phyloP scores from a whole-genome alignment of 2,797 vertebrate species.

The Prionace glauca region DNA sequence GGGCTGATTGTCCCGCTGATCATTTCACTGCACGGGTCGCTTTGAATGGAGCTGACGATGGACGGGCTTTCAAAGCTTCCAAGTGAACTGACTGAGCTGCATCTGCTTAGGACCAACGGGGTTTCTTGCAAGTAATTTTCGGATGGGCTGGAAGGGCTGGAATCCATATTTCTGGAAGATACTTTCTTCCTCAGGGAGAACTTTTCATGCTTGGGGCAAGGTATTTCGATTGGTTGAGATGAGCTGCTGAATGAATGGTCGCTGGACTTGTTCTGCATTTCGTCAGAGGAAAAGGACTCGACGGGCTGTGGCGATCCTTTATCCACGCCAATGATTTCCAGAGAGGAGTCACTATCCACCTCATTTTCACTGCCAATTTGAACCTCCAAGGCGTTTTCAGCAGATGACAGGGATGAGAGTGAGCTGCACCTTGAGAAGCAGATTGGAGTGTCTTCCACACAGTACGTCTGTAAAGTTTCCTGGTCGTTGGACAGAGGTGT shows the following conservation, averaged over 20 bases:
- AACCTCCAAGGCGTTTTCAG: conserved; percentile 74
- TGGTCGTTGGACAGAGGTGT: conserved; percentile 59
- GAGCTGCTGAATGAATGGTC: conserved; percentile 45
- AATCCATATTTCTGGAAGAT: conserved; percentile 70
- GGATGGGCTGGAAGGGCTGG: conserved; percentile 89
- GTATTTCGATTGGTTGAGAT: conserved; percentile 72
- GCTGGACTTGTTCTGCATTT: not conserved
- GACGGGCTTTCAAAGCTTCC: conserved; percentile 93
- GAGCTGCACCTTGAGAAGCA: conserved; percentile 94
- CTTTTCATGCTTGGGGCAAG: conserved; percentile 66
- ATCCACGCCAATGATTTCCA: conserved; percentile 88
- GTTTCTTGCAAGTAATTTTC: conserved; percentile 98
- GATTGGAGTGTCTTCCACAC: conserved; percentile 79
- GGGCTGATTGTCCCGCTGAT: conserved; percentile 93
- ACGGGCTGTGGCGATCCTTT: not conserved
- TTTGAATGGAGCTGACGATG: conserved; percentile 94
- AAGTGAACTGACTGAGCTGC: conserved; percentile 93
- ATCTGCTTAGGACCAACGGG: conserved; percentile 89
- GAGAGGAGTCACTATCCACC: conserved; percentile 84
- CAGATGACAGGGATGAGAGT: conserved; percentile 87
- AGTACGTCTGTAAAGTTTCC: conserved; percentile 82
- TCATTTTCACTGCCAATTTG: conserved; percentile 82
- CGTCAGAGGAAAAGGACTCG: not conserved
- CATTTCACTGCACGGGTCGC: conserved; percentile 95
- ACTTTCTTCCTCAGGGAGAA: conserved; percentile 65